Conservation (phyloP, 2,888 invertebrate species). For the Drosophila parthenogenetica region DNA sequence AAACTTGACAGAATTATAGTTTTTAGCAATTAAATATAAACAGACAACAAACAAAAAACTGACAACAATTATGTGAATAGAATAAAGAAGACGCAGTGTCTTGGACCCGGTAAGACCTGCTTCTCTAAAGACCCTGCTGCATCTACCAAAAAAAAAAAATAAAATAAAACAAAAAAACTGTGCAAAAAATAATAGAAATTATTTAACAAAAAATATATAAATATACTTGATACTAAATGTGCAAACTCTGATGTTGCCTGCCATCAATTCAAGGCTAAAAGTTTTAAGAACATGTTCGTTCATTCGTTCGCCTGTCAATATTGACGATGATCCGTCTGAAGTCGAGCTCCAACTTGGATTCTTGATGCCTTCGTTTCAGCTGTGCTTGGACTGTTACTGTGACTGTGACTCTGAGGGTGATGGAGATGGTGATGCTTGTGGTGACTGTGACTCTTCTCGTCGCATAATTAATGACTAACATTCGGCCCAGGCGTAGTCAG, state of each 20-base stretch:
- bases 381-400: slow-evolving; percentile 9
- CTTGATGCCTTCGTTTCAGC: slow-evolving; percentile 18
- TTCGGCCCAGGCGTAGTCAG: slow-evolving; percentile 79
- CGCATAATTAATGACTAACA: slow-evolving; percentile 81
- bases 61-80: slow-evolving; percentile 75
- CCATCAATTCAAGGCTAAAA: slow-evolving; percentile 73
- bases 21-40: slow-evolving; percentile 81
- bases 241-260: slow-evolving; percentile 58
- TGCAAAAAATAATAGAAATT: slow-evolving; percentile 36
- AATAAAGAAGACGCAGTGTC: slow-evolving; percentile 37
- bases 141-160: slow-evolving; percentile 47
- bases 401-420: neutral
- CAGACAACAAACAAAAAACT: slow-evolving; percentile 55
- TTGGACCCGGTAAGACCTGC: slow-evolving; percentile 61
- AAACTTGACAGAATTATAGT: slow-evolving; percentile 82
- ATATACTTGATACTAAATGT: slow-evolving; percentile 64
- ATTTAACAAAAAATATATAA: slow-evolving; percentile 33
- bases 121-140: slow-evolving; percentile 58
- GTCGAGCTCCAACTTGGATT: slow-evolving; percentile 1
- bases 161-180: neutral
- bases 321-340: slow-evolving; percentile 72
- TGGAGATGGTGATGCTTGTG: neutral
- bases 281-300: slow-evolving; percentile 78
- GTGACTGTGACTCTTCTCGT: slow-evolving; percentile 36
- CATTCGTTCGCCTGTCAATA: slow-evolving; percentile 67